These are phyloP conservation scores for Ceryle rudis DNA, from an alignment of 2,797 vertebrate species.

Conservation along the genomic window DNA sequence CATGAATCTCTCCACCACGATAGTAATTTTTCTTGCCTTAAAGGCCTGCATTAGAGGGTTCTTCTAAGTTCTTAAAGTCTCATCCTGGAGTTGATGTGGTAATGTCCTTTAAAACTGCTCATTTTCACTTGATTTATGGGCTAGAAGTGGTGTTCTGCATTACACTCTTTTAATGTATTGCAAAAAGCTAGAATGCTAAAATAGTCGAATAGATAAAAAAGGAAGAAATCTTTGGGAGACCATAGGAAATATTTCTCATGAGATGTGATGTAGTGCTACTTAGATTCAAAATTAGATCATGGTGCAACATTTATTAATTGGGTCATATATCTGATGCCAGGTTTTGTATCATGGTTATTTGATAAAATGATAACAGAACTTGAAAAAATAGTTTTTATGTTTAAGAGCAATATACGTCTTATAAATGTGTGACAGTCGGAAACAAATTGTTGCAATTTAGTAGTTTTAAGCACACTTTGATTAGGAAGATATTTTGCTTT, in stretches of 20 bases:
- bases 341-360: neutral
- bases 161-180: neutral
- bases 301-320: neutral
- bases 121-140: neutral
- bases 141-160: neutral
- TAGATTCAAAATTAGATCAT: neutral
- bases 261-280: neutral
- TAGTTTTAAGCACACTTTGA: neutral
- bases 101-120: neutral
- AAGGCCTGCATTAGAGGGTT: neutral
- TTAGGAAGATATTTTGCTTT: slow-evolving; percentile 1
- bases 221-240: neutral
- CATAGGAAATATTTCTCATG: neutral
- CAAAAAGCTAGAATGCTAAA: neutral
- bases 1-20: neutral
- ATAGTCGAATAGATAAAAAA: neutral
- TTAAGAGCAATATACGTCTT: neutral
- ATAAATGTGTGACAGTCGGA: neutral
- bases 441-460: neutral
- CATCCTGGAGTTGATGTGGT: neutral
- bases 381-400: neutral
- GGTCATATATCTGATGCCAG: neutral
- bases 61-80: neutral
- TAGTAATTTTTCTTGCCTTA: slow-evolving; percentile 5
- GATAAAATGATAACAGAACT: neutral